These are phyloP conservation scores for Nemapogon koenigi DNA, from an alignment of 2,888 invertebrate genomes.

Conservation along the genomic window DNA sequence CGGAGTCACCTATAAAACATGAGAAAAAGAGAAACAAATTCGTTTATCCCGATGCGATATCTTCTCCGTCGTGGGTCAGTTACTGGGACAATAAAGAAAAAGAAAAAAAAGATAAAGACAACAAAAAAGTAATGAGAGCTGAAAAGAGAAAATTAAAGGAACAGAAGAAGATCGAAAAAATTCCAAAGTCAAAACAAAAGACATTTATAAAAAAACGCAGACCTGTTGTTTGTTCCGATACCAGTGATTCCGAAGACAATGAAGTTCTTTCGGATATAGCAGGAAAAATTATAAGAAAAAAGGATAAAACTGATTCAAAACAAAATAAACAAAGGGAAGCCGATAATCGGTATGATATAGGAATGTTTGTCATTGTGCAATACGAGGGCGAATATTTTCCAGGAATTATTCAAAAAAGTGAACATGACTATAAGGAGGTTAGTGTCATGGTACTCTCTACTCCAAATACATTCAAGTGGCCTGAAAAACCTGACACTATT, in stretches of 20 bases:
- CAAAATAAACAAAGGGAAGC: too few species aligned
- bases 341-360: conserved; percentile 5
- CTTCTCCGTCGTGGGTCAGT: conserved; percentile 7
- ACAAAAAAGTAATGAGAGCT: conserved; percentile 7
- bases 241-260: not conserved
- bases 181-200: conserved; percentile 6
- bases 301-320: too few species aligned
- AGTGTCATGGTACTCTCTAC: conserved; percentile 11
- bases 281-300: too few species aligned
- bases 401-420: not conserved
- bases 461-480: conserved; percentile 11
- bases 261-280: not conserved
- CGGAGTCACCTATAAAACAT: conserved; percentile 11
- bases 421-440: conserved; percentile 7
- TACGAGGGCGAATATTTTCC: conserved; percentile 12
- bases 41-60: conserved; percentile 8
- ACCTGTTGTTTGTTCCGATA: not conserved
- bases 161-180: conserved; percentile 7
- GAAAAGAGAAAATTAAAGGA: conserved; percentile 9
- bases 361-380: conserved; percentile 8
- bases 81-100: conserved; percentile 10
- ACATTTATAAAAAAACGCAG: not conserved
- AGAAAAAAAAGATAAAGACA: conserved; percentile 10
- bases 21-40: not conserved
- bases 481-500: conserved; percentile 10